Conservation (phyloP, 2,888 invertebrate genomes). For the Erpobdella octoculata region DNA sequence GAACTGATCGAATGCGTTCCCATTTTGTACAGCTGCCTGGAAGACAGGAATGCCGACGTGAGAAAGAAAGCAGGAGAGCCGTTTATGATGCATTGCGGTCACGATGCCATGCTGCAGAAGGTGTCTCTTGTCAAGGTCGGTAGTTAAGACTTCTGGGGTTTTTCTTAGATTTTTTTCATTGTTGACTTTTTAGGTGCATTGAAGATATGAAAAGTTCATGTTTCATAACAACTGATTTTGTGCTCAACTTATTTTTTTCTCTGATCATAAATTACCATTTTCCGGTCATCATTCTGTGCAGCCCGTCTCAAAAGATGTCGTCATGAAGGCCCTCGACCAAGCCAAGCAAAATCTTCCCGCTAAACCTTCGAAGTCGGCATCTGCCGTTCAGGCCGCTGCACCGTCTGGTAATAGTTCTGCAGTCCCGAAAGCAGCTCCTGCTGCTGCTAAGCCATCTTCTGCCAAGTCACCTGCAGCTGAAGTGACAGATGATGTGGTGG, state of each 20-base stretch:
- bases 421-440: constrained; percentile 26
- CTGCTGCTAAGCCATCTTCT: constrained; percentile 5
- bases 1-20: constrained; percentile 73
- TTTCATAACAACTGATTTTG: too few relatives aligned
- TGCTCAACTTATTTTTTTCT: too few relatives aligned
- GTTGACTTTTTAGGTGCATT: too few relatives aligned
- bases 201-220: too few relatives aligned
- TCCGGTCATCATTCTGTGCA: constrained; percentile 40
- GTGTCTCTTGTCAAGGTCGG: constrained; percentile 20
- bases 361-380: constrained; percentile 54
- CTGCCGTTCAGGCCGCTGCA: constrained; percentile 39
- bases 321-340: constrained; percentile 75
- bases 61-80: constrained; percentile 83
- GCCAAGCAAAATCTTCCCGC: constrained; percentile 74
- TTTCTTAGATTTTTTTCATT: too few relatives aligned
- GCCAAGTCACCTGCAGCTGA: constrained; percentile 3
- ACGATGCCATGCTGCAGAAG: constrained; percentile 64
- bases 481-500: background rate
- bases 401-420: constrained; percentile 5
- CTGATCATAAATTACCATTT: too few relatives aligned
- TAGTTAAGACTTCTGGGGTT: too few relatives aligned
- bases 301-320: constrained; percentile 55
- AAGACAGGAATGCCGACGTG: constrained; percentile 83
- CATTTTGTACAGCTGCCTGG: constrained; percentile 70
- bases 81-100: constrained; percentile 84